phyloP scores from a whole-genome alignment of 2,797 vertebrate species.

The Triplophysa bombifrons region DNA sequence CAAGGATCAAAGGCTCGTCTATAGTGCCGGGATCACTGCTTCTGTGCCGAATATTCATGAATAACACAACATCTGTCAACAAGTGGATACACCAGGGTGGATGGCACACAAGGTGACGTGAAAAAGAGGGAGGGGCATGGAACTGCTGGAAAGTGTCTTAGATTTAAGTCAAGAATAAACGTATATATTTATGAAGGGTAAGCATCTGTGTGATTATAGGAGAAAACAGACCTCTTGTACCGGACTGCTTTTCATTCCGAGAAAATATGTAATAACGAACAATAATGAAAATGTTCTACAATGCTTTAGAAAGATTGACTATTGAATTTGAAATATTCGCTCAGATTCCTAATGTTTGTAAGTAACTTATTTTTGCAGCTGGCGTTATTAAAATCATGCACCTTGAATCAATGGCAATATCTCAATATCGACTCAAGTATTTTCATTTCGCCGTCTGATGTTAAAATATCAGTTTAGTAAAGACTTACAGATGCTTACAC shows the following conservation, averaged over 20 bases:
- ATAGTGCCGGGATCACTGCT: constrained; percentile 59
- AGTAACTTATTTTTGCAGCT: constrained; percentile 2
- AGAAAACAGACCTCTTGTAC: not conserved
- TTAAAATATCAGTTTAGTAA: constrained; percentile 49
- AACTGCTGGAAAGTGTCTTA: constrained; percentile 59
- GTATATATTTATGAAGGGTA: constrained; percentile 24
- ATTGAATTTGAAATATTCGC: not conserved
- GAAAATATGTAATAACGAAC: constrained; percentile 3
- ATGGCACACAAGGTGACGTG: constrained; percentile 46
- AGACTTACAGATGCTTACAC: constrained; percentile 57
- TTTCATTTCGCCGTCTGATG: constrained; percentile 8
- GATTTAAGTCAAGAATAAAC: constrained; percentile 16
- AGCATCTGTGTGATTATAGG: constrained; percentile 21
- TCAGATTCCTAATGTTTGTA: constrained; percentile 8
- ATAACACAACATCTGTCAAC: constrained; percentile 73
- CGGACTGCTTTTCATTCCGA: not conserved
- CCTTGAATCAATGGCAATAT: constrained; percentile 40
- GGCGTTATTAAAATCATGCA: constrained; percentile 23
- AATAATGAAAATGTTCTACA: constrained; percentile 11
- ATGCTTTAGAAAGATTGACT: constrained; percentile 17
- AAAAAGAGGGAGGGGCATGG: constrained; percentile 68
- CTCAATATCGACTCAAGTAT: constrained; percentile 28
- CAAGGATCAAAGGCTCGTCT: constrained; percentile 74
- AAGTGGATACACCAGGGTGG: constrained; percentile 40
- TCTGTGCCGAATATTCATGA: constrained; percentile 76